Evolutionary conservation across 2,797 vertebrate species (phyloP), one percentile per base, ranked within the genome.

Genomic region (Peromyscus aztecus): DNA sequence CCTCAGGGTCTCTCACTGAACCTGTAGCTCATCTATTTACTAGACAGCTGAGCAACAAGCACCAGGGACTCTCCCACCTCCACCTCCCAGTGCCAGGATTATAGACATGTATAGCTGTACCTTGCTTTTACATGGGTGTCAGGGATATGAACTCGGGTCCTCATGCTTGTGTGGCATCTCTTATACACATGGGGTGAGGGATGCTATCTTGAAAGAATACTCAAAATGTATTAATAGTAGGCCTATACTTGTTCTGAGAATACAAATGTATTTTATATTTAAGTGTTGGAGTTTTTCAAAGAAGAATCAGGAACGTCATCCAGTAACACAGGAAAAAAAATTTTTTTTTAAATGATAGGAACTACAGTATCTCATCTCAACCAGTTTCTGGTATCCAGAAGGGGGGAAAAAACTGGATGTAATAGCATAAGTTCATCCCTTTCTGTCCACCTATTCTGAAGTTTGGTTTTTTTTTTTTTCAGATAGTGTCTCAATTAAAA

Each of bases 131-230:
- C 65, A 71, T 27, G 16, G 43, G 27, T 27, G 10, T 40, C 6
- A 8, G 27, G 86, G 9, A 59, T 19, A 31, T 59, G n/a, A 73
- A 88, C 27, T 40, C 49, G 19, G 49, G 27, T 75, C 3, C 86
- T 87, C 14, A 57, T 34, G 37, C n/a, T 40, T 31, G 69, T 88
- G n/a, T 43, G 69, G n/a, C 69, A 43, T 43, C 43, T 67, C 10
- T 73, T 67, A 29, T 11, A 76, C 31, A 21, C 4, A 81, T 57
- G 2, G 52, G 21, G 17, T 52, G 13, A 52, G 19, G 17, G 37
- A 57, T 71, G 49, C 65, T 69, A 23, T 82, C n/a, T 73, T 91
- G 29, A 61, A 91, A 89, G 40, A 94, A 90, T 88, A 89, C 49
- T 90, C 59, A 43, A 59, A 95, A 59, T 24, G 43, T 67, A 52